Evolutionary conservation across 1,140 invertebrate genomes (phyloP).

Genomic region (Euwallacea similis): DNA sequence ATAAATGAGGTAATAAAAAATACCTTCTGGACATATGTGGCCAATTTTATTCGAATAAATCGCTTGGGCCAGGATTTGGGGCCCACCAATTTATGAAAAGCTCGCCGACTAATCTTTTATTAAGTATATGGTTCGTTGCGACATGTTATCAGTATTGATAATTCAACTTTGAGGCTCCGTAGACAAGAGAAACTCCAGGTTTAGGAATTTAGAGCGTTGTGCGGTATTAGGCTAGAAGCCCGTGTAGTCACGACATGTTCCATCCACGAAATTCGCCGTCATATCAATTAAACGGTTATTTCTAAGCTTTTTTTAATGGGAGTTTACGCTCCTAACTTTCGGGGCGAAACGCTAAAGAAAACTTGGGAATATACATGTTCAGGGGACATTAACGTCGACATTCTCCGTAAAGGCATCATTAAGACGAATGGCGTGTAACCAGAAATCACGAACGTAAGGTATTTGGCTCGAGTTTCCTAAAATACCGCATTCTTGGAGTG

Average conservation of each 20-base stretch:
- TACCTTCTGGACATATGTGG: constrained; percentile 4
- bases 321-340: constrained; percentile 25
- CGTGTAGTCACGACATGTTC: constrained; percentile 16
- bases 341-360: constrained; percentile 4
- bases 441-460: constrained; percentile 47
- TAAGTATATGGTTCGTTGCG: not conserved
- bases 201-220: not conserved
- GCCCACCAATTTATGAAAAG: not conserved
- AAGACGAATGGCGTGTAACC: constrained; percentile 52
- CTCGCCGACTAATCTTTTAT: not conserved
- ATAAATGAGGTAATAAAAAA: constrained; percentile 7
- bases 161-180: too few relatives aligned
- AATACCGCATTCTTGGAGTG: constrained; percentile 17
- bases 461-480: constrained; percentile 33
- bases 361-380: constrained; percentile 47
- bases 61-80: not conserved
- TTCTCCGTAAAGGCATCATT: constrained; percentile 50
- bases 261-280: constrained; percentile 8
- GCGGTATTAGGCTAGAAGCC: not conserved
- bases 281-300: constrained; percentile 27
- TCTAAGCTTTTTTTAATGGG: constrained; percentile 29
- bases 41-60: constrained; percentile 7
- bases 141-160: too few relatives aligned
- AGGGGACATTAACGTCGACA: constrained; percentile 49
- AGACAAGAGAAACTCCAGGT: too few relatives aligned